Evolutionary conservation across 1,140 invertebrate species (phyloP).

Genomic region (Drosophila tani): DNA sequence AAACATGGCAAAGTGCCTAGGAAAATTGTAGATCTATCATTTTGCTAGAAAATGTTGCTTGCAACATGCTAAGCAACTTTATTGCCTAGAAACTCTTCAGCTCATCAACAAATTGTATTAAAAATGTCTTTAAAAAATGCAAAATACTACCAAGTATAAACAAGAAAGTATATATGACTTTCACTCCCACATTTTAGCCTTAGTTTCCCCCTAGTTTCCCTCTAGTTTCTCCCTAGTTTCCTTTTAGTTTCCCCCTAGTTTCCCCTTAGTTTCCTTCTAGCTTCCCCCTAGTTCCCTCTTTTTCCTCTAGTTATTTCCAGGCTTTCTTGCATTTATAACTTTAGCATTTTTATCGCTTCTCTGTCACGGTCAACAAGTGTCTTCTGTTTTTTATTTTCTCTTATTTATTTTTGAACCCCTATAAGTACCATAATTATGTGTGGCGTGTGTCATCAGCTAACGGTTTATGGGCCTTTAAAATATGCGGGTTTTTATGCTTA

Average conservation of each 20-base stretch:
- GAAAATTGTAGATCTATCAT: too few relatives aligned
- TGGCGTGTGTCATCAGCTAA: conserved; percentile 65
- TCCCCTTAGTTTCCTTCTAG: background rate
- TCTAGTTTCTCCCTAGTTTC: background rate
- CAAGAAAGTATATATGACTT: background rate
- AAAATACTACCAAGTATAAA: background rate
- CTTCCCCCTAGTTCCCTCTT: background rate
- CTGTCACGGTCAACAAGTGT: background rate
- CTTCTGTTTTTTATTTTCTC: background rate
- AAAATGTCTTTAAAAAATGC: background rate
- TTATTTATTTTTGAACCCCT: background rate
- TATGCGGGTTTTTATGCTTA: conserved; percentile 10
- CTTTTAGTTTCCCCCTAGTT: background rate
- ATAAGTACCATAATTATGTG: conserved; percentile 39
- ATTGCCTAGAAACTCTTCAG: background rate
- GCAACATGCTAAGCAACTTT: background rate
- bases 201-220: background rate
- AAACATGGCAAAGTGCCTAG: too few relatives aligned
- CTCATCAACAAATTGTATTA: background rate
- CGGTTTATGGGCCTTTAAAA: conserved; percentile 11
- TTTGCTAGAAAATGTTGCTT: background rate
- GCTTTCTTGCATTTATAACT: background rate
- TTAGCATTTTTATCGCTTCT: conserved; percentile 17
- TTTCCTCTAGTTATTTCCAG: background rate
- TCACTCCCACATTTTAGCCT: background rate